Base-by-base conservation (phyloP, 2,888 invertebrate species). In the Agrotis segetum region DNA sequence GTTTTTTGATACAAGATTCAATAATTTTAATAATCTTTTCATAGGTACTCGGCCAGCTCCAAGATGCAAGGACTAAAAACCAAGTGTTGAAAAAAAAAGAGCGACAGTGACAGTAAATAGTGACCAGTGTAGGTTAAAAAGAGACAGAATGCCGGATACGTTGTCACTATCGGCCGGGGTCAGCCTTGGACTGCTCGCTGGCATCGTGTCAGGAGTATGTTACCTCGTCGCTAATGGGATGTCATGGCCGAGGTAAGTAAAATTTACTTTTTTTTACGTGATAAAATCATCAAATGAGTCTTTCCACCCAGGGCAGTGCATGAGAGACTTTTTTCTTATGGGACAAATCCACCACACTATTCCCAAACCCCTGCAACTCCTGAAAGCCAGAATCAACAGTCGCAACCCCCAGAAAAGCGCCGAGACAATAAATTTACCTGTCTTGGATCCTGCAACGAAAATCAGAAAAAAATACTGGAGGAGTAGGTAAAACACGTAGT, bases 181-280 rank as follows among this genome's bases (percentile, higher is more conserved):
- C 77, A 97, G 97, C 84, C 93, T 97, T 52, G 97, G 97, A 47
- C 95, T 97, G 60, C 91, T 97, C 61, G 97, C 97, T n/a, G 97
- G 97, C 14, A 96, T 97, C 76, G 96, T 97, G 44, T 97, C 97
- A 11, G 97, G 97, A 49, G 97, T 97, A 44, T 97, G 97, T 91
- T 97, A 97, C 85, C 92, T 97, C 66, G 90, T 97, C 79, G 95
- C 97, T 24, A 96, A 96, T 82, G 96, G 97, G 83, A 83, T 97
- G 65, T 85, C 93, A 13, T 95, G 96, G 91, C 95, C 95, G 66
- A 96, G 95, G 97, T 97, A 92, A 96, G 97, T 34, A n/a, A 4
- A 2, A n/a, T 55, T 34, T 29, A 29, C 29, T 55, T 16, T 24
- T 24, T 24, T 24, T 24, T 24, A 24, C 2, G 24, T 24, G 24